These are phyloP conservation scores for Seira sanloemensis DNA, from an alignment of 2,888 invertebrate species.

Conservation along the genomic window DNA sequence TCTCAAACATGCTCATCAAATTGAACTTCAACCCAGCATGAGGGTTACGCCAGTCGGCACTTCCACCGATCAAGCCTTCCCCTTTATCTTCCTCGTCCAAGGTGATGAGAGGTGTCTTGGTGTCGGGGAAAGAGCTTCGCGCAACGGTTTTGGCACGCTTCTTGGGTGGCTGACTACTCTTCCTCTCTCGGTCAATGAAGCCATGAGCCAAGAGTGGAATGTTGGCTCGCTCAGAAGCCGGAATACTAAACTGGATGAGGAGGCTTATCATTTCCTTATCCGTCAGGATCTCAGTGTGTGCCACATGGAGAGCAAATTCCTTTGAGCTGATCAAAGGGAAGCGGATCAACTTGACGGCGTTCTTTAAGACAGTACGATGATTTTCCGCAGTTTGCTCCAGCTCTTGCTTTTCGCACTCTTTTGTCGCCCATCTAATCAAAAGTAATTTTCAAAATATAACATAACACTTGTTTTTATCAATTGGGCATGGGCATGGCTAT, in stretches of 20 bases:
- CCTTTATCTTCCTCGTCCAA: slow-evolving; percentile 56
- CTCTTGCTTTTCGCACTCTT: slow-evolving; percentile 68
- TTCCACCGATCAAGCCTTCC: slow-evolving; percentile 23
- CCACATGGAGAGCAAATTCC: slow-evolving; percentile 68
- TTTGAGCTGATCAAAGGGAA: slow-evolving; percentile 66
- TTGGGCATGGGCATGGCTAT: not conserved
- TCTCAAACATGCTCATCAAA: slow-evolving; percentile 65
- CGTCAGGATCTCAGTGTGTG: slow-evolving; percentile 64
- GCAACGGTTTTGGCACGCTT: slow-evolving; percentile 63
- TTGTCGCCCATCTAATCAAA: slow-evolving; percentile 61
- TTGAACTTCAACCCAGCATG: slow-evolving; percentile 67
- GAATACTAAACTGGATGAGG: slow-evolving; percentile 66
- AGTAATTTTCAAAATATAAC: not conserved
- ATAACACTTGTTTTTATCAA: not conserved
- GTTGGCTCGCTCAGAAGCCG: slow-evolving; percentile 60
- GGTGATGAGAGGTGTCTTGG: slow-evolving; percentile 49
- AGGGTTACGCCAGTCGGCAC: slow-evolving; percentile 61
- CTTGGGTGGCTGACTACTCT: slow-evolving; percentile 63
- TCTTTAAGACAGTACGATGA: slow-evolving; percentile 63
- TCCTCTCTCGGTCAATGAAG: slow-evolving; percentile 61
- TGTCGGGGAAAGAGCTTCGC: slow-evolving; percentile 53
- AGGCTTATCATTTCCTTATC: slow-evolving; percentile 70
- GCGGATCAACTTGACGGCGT: slow-evolving; percentile 59
- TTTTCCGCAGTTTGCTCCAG: slow-evolving; percentile 65
- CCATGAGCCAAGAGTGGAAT: slow-evolving; percentile 62